Base-by-base conservation (phyloP, 2,797 vertebrate species). In the Eupleurogrammus muticus region DNA sequence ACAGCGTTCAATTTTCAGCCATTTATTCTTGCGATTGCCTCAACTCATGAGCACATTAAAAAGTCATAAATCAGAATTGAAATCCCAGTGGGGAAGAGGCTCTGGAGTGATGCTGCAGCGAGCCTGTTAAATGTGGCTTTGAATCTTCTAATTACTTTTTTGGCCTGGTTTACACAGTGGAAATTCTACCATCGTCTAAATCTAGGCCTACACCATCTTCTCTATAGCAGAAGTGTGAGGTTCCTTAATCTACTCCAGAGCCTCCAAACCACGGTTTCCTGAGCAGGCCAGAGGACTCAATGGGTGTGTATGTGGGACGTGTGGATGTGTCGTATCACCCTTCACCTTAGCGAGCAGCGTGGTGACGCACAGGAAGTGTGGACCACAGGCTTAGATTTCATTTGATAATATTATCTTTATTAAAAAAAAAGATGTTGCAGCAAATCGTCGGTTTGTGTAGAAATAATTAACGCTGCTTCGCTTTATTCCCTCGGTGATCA, bases 21-120 rank as follows among this genome's bases (percentile, higher is more conserved):
- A 75, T 82, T 83, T 81, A 73, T 84, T 77, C 75, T 60, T 34
- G 38, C 76, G 75, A 87, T 82, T 86, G 82, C 84, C 32, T 73
- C 36, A 73, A 84, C 79, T 88, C 80, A 86, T 82, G 81, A 72
- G 70, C 83, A 59, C 80, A 87, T 90, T 90, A 90, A 86, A 87
- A 87, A 86, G 73, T 61, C 82, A 83, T 87, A 73, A 83, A 90
- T 90, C 83, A 81, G 79, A 84, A 89, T 79, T 83, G 80, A 47
- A 70, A 72, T 74, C 59, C 63, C 73, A 77, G 61, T 55, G 71
- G 79, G 81, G 72, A 66, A 76, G 47, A 77, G 59, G 64, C 77
- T 88, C 73, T 73, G 49, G 75, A 64, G 77, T 28, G 59, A 78
- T 66, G 73, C 78, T 12, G 63, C 78, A 70, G 60, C 32, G 73